Evolutionary conservation across 2,797 vertebrate genomes (phyloP), one percentile per base, ranked within the genome.

Genomic region (Poeciliopsis infans): DNA sequence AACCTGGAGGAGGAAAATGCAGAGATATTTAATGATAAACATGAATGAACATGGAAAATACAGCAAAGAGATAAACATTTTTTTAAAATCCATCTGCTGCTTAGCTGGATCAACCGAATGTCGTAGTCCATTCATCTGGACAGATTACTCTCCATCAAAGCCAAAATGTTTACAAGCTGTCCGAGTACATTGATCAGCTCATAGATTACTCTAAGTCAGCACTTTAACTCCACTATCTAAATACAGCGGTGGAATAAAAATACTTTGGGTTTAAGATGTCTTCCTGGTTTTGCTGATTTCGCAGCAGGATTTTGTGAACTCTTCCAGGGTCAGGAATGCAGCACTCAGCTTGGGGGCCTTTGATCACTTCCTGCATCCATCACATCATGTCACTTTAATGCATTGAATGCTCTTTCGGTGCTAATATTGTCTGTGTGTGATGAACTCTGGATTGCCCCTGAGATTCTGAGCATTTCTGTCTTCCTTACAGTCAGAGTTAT

Each of bases 41-140:
- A 20, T 47, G 33, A 47, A 57, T 33, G 12, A 18, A 31, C 77
- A 46, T 80, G 64, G 72, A 72, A 53, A 72, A 75, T 43, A 47
- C 8, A 8, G 15, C 85, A 79, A 80, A 80, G 18, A 47, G n/a
- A n/a, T 75, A 33, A 85, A 68, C 5, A 12, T 66, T 36, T 2
- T 10, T 7, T 18, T 20, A 72, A 69, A 43, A 43, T 69, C 36
- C 75, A 76, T 84, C 75, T n/a, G 10, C 70, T 83, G 79, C 82
- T 86, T 81, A 72, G 76, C 84, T 74, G 85, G 85, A 89, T 91
- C 76, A 88, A 88, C 87, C 79, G 88, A 88, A 91, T 89, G 83
- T 78, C 85, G 74, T 78, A 69, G 84, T 82, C 49, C 72, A 84
- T 88, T 92, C 76, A 92, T 92, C 87, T 91, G 89, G 85, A 90